A percentile compares a stretch with the other conserved stretches of the same genome.
These are phyloP conservation scores for Burhinus oedicnemus DNA, from an alignment of 2,113 vertebrate species.

Conservation along the genomic window DNA sequence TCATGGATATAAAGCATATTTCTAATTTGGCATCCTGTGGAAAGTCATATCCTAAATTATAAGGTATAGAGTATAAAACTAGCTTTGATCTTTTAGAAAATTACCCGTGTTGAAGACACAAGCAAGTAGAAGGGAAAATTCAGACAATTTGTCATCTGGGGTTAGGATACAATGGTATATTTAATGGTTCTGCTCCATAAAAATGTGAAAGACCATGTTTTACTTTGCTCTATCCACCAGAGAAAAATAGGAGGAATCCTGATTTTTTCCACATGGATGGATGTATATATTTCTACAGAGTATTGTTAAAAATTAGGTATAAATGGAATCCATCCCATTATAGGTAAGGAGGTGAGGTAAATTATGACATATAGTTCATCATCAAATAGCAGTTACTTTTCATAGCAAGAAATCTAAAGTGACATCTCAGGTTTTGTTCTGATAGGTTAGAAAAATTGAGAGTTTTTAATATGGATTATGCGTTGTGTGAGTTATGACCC, in stretches of 20 bases:
- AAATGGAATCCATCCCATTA: not conserved
- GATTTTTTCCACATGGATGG: not conserved
- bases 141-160: not conserved
- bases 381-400: not conserved
- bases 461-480: not conserved
- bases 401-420: not conserved
- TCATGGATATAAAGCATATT: slow-evolving; percentile 12
- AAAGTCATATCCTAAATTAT: not conserved
- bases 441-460: not conserved
- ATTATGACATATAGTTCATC: not conserved
- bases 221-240: not conserved
- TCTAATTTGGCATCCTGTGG: slow-evolving; percentile 25
- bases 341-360: not conserved
- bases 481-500: not conserved
- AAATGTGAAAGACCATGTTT: slow-evolving; percentile 18
- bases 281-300: not conserved
- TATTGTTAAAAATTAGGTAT: not conserved
- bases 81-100: slow-evolving; percentile 47
- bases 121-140: slow-evolving; percentile 21
- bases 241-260: slow-evolving; percentile 12
- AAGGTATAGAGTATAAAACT: slow-evolving; percentile 18
- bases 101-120: slow-evolving; percentile 17
- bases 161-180: slow-evolving; percentile 3
- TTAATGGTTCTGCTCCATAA: slow-evolving; percentile 33
- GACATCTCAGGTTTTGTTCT: not conserved